Evolutionary conservation across 2,113 vertebrate species (phyloP), one percentile per base, ranked within the genome.

Genomic region (Azemiops feae): DNA sequence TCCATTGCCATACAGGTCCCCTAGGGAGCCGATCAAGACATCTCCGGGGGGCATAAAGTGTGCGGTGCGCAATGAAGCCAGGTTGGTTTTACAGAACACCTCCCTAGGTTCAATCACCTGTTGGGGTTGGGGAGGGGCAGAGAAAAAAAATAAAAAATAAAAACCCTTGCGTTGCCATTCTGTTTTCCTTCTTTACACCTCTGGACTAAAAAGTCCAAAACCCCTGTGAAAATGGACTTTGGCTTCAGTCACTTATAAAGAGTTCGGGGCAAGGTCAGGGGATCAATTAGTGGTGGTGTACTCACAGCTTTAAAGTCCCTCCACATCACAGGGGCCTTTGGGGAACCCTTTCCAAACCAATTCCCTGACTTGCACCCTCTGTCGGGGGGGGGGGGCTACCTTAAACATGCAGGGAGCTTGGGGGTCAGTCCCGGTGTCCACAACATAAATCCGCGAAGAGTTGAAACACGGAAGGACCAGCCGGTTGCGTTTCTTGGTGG

Each of bases 31-130:
- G 96, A 99, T 98, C 97, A 99, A 98, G 94, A 99, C 97, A 93
- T 99, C 99, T 0, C 99, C 99, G 0, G 89, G 98, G 93, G 97
- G 98, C 96, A 99, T 97, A 85, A 99, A 99, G 97, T 99, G 99
- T 1, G 97, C 97, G 27, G 98, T 99, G 96, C 99, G 99, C 0
- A 98, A 96, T 93, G 98, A 97, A 0, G 97, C 98, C 95, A 98
- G 95, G 4, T 95, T 97, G 0, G 98, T 98, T 96, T 98, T 99
- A 97, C 97, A 96, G 87, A 96, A 97, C 12, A 99, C 57, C 2
- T 99, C 98, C 12, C 96, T 91, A 0, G 99, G 97, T 92, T 99
- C 99, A 2, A 99, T 98, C 9, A 98, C 96, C 99, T 99, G 89
- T 6, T 20, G 87, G 8, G n/a, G 30, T 50, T 47, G 45, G 85